Evolutionary conservation across 35 echinoderm and acorn worm species (phyloP).

Genomic region (Hemicentrotus pulcherrimus): DNA sequence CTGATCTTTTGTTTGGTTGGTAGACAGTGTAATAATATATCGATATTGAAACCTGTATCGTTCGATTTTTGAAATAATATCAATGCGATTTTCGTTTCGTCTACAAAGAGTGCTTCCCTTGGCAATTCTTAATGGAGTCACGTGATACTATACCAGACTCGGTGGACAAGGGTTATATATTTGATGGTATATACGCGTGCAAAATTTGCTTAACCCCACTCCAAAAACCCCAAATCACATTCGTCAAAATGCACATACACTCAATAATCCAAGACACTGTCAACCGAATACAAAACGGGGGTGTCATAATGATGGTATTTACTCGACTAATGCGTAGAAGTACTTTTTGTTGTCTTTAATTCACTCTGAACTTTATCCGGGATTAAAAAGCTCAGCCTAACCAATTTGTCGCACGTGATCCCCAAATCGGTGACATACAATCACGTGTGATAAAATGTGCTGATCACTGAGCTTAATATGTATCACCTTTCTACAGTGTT

Average conservation of each 20-base stretch:
- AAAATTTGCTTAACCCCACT: too few species aligned
- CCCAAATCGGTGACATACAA: background rate
- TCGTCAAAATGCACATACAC: background rate
- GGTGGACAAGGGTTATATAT: too few species aligned
- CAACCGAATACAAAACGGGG: background rate
- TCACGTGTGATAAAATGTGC: background rate
- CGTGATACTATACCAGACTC: too few species aligned
- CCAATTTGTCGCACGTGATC: constrained; percentile 15
- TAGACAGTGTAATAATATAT: background rate
- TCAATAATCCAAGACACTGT: background rate
- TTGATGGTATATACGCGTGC: too few species aligned
- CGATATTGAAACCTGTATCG: background rate
- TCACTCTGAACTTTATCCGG: background rate
- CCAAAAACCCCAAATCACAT: too few species aligned
- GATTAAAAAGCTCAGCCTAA: background rate
- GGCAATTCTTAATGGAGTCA: too few species aligned
- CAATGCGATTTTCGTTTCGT: too few species aligned
- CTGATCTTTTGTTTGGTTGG: background rate
- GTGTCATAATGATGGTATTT: background rate
- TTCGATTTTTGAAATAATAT: background rate
- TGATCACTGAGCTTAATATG: background rate
- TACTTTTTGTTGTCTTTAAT: background rate
- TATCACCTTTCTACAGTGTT: background rate
- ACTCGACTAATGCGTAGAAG: background rate
- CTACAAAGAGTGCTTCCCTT: too few species aligned